Base-by-base conservation (phyloP, 1,140 invertebrate species). In the Thaumatotibia leucotreta region DNA sequence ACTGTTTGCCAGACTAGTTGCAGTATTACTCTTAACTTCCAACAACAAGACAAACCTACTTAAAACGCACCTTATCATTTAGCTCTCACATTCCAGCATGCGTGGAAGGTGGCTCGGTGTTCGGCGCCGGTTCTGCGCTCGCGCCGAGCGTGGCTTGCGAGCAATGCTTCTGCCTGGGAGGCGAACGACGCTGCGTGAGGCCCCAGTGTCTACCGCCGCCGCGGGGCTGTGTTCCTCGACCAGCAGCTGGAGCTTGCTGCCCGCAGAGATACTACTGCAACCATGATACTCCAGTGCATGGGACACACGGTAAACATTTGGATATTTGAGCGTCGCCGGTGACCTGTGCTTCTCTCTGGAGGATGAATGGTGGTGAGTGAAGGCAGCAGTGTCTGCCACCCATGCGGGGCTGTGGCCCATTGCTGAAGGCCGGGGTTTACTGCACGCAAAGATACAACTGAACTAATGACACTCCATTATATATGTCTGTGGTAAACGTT, bases 91-190 rank as follows among this genome's bases (percentile, higher is more conserved):
- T 84, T 82, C 80, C 84, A 95, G 95, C 94, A 67, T 97, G 96
- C 80, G 87, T 95, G 66, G 91, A 93, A 61, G 95, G 95, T 68
- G 95, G 95, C 10, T 94, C 94, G n/a, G 88, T 94, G 64, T 97
- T 95, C 84, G 95, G 94, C 8, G 94, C 95, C 33, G 97, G 97
- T 0, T 97, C 96, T 2, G 97, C 97, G 0, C 96, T 97, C 95
- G 91, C 94, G 65, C 94, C 95, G 2, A 94, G 94, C 9, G 93
- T 93, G 61, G 92, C 94, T 4, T 98, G 97, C 88, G 95, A 97
- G 86, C 96, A 97, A 81, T 98, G 97, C 87, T 98, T 96, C 88
- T 98, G 97, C 79, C 95, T 97, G 65, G 89, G 91, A 65, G 96
- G 96, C 4, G 90, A 92, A 61, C 93, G 96, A 75, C 94, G 93